Evolutionary conservation across 2,113 vertebrate species (phyloP).

Genomic region (Cyphomyrus discorhynchus): DNA sequence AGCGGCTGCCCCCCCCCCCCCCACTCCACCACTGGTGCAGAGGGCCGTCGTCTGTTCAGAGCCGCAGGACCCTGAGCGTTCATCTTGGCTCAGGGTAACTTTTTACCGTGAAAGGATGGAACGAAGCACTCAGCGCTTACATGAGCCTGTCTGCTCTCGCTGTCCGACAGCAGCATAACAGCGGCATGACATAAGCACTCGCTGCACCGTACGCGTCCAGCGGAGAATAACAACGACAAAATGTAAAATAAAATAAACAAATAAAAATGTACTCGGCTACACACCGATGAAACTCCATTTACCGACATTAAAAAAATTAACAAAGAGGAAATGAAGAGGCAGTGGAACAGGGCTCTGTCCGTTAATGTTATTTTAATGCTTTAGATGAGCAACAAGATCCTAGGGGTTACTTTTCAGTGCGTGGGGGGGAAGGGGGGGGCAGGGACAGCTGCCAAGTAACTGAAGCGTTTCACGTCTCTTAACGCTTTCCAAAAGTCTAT

Average conservation of each 20-base stretch:
- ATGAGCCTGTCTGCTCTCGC: neutral
- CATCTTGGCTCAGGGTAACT: neutral
- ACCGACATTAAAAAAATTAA: neutral
- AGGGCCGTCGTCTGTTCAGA: neutral
- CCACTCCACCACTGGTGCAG: neutral
- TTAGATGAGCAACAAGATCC: neutral
- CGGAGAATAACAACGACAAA: conserved; percentile 33
- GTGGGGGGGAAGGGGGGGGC: neutral
- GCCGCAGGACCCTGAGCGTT: neutral
- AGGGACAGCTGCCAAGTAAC: neutral
- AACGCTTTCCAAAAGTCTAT: conserved; percentile 38
- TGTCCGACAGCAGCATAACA: conserved; percentile 47
- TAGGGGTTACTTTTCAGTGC: neutral
- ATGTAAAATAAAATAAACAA: too few relatives aligned
- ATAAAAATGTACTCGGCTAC: conserved; percentile 37
- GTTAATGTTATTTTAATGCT: conserved; percentile 9
- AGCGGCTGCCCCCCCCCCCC: neutral
- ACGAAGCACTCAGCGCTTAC: conserved; percentile 29
- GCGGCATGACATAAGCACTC: conserved; percentile 55
- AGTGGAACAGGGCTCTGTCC: neutral
- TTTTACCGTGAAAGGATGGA: neutral
- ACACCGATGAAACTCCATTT: conserved; percentile 37
- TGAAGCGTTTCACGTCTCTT: conserved; percentile 48
- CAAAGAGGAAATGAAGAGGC: neutral
- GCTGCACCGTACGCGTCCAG: conserved; percentile 52